These are phyloP conservation scores for Delia radicum DNA, from an alignment of 1,140 invertebrate genomes.

Conservation along the genomic window DNA sequence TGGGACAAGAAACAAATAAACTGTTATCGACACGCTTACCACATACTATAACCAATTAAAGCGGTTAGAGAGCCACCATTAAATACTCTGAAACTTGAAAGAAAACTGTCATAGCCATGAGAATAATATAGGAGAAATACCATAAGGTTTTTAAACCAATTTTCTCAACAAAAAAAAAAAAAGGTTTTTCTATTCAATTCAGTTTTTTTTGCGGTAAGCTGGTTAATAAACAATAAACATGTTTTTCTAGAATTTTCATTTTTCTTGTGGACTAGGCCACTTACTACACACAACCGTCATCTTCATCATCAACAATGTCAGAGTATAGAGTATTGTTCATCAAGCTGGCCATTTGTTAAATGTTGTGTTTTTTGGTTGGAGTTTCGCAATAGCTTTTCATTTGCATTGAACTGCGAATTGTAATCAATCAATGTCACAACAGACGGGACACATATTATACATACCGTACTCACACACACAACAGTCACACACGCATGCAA, in stretches of 20 bases:
- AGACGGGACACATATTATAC: too few species aligned
- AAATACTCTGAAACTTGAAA: too few species aligned
- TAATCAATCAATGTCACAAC: constrained; percentile 23
- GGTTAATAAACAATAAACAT: constrained; percentile 1
- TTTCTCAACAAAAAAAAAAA: too few species aligned
- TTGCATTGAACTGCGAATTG: constrained; percentile 22
- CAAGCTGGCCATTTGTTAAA: constrained; percentile 1
- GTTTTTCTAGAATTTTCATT: not conserved
- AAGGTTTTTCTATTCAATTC: not conserved
- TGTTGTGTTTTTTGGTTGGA: not conserved
- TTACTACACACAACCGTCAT: constrained; percentile 4
- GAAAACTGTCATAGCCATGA: not conserved
- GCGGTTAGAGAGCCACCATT: not conserved
- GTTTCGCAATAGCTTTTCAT: constrained; percentile 13
- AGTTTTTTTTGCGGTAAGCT: too few species aligned
- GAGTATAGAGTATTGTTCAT: not conserved
- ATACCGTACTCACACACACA: not conserved
- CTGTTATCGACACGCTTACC: constrained; percentile 14
- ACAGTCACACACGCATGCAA: not conserved
- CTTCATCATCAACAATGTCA: not conserved
- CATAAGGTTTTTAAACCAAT: not conserved
- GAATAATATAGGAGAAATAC: not conserved
- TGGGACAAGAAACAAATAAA: not conserved
- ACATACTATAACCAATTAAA: not conserved
- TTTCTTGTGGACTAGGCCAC: not conserved